Evolutionary conservation across 37 sponge, comb jelly and placozoan genomes (phyloP), one percentile per base, ranked within the genome.

Genomic region (Amphimedon queenslandica): DNA sequence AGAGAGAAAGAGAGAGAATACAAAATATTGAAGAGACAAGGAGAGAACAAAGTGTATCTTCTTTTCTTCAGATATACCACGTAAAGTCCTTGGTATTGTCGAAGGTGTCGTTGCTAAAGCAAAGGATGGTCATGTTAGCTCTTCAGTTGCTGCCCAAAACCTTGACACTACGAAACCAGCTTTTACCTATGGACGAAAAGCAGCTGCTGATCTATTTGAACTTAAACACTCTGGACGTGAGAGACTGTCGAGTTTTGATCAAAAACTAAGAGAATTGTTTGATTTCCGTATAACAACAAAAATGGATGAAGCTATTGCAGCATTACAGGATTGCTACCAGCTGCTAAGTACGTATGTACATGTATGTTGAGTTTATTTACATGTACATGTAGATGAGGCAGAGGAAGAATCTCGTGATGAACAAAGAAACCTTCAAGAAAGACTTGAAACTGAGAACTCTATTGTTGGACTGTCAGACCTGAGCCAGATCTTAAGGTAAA

Each of bases 151-250:
- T 32, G 66, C 66, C 34, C 29, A 64, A 24, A 51, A 72, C 31
- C 81, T 80, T 18, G 67, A 71, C 20, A 55, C 57, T 39, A 80
- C 81, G 2, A 53, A 53, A 3, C 32, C 55, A 2, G 66, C 73
- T 1, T 80, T 51, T 30, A 40, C 42, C 4, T 80, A 80, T 66
- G 81, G 73, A 35, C 81, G 81, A n/a, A 3, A 36, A 11, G 66
- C 73, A 20, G 25, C 27, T 30, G 24, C 31, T 32, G 57, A 80
- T 32, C 18, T 64, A 2, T 80, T 55, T 28, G 67, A 80, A 25
- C 57, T 80, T 38, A 42, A 64, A n/a, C 25, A 53, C 1, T 29
- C 43, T 29, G 29, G 36, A 35, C 41, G 21, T 4, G 21, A 31
- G 8, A 1, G 35, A 34, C 66, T 80, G 67, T 6, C 29, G 6